Evolutionary conservation across 2,888 invertebrate species (phyloP), one percentile per base, ranked within the genome.

Genomic region (Lycocerus yunnanus): DNA sequence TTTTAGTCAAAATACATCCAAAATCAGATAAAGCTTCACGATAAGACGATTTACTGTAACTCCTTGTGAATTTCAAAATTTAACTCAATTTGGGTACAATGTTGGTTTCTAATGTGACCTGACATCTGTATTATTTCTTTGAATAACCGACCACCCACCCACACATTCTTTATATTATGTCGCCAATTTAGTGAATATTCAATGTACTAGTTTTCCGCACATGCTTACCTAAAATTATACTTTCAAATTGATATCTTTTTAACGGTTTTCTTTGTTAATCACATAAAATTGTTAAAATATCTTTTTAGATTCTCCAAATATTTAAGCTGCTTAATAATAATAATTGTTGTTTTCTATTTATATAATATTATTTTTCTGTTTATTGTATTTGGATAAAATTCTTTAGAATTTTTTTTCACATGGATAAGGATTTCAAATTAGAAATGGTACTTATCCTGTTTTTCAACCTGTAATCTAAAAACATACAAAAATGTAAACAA

Each of bases 1-100:
- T 79, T 78, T 79, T 79, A 78, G 80, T 80, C 80, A 79, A 79
- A 80, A 80, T 78, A 80, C 21, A 71, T 68, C 72, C 60, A 63
- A 68, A 65, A 71, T 18, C 68, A 73, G 80, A 80, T 79, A 78
- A 78, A 72, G 72, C 60, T 61, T 60, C 68, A 15, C 65, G 78
- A 78, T 78, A 78, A 78, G 77, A 75, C 76, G 78, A 78, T 80
- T 80, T 80, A 80, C 74, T 76, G 78, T 71, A 70, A 70, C 69
- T 63, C 67, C 73, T 73, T 18, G 58, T 71, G 78, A 72, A 66
- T 61, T 15, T 63, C 63, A 73, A 73, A 73, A 75, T 75, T 75
- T 73, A 73, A 66, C 70, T 77, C 75, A 78, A 76, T 78, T 78
- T 77, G 73, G 78, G 73, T 77, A 70, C 76, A 73, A 74, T 73